Conservation (phyloP, 2,888 invertebrate species). For the Amblyteles armatorius region DNA sequence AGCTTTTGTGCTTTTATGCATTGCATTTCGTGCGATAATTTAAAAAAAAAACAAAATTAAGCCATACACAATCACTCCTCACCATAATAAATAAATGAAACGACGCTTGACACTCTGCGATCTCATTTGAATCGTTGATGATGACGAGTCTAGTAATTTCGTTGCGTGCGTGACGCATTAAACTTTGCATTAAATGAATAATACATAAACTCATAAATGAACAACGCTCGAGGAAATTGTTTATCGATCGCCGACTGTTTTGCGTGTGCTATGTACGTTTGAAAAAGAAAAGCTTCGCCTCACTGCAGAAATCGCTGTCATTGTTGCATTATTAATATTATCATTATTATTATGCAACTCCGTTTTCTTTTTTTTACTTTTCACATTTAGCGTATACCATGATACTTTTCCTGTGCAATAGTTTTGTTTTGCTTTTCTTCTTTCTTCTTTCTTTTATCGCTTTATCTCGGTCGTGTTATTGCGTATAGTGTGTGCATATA, state of each 20-base stretch:
- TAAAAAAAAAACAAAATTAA: constrained; percentile 12
- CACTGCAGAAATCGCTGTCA: constrained; percentile 52
- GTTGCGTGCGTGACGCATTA: neutral
- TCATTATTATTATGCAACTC: constrained; percentile 13
- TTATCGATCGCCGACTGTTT: constrained; percentile 47
- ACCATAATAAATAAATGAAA: neutral
- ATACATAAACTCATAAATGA: constrained; percentile 11
- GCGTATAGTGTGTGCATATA: constrained; percentile 30
- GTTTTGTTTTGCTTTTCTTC: neutral
- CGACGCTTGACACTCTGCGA: constrained; percentile 31
- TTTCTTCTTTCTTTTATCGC: constrained; percentile 24
- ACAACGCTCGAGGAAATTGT: neutral
- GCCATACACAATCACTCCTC: constrained; percentile 22
- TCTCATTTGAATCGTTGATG: constrained; percentile 24
- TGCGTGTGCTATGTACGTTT: constrained; percentile 15
- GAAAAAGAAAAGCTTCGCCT: constrained; percentile 46
- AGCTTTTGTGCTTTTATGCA: constrained; percentile 63
- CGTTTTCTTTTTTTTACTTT: constrained; percentile 6
- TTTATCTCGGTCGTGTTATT: constrained; percentile 50
- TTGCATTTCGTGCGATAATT: constrained; percentile 37
- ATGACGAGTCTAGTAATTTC: neutral
- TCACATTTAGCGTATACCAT: constrained; percentile 41
- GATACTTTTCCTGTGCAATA: neutral
- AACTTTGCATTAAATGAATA: constrained; percentile 17
- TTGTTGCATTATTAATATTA: constrained; percentile 60